phyloP scores from a whole-genome alignment of 2,113 vertebrate species.

The Calyptommatus sinebrachiatus region DNA sequence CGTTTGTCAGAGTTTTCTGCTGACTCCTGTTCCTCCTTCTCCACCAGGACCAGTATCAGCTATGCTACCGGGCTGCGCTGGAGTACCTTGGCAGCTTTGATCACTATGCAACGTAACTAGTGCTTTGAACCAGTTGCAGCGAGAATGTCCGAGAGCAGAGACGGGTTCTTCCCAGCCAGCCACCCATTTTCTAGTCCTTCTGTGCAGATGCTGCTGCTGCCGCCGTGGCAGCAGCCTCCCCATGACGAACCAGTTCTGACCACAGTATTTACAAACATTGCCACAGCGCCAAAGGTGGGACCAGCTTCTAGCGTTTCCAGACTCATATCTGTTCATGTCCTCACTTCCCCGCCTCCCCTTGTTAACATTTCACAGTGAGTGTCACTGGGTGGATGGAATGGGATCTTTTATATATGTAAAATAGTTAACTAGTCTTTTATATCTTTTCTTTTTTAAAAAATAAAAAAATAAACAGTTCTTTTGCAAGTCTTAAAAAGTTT shows the following conservation, averaged over 20 bases:
- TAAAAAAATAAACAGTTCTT: conserved; percentile 46
- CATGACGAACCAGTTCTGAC: conserved; percentile 63
- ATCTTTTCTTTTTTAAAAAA: conserved; percentile 63
- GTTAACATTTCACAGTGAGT: conserved; percentile 71
- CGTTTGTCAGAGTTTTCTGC: background rate
- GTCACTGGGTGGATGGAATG: conserved; percentile 72
- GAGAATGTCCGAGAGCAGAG: conserved; percentile 67
- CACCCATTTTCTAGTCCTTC: conserved; percentile 75
- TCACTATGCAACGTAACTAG: conserved; percentile 98
- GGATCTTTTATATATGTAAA: conserved; percentile 74
- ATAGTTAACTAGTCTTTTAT: conserved; percentile 71
- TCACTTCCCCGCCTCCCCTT: conserved; percentile 62
- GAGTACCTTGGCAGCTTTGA: conserved; percentile 98
- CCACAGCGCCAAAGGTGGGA: conserved; percentile 67
- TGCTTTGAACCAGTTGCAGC: conserved; percentile 69
- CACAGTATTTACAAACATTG: conserved; percentile 73
- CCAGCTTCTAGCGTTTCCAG: conserved; percentile 58
- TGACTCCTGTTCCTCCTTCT: background rate
- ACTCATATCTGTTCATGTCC: conserved; percentile 65
- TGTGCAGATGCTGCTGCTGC: conserved; percentile 62
- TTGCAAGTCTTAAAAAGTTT: conserved; percentile 69
- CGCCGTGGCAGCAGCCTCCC: conserved; percentile 59
- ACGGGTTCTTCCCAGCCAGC: conserved; percentile 82
- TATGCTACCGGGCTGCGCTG: conserved; percentile 95
- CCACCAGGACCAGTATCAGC: conserved; percentile 96